Conservation (phyloP, 2,113 vertebrate species). For the Chionomys nivalis region DNA sequence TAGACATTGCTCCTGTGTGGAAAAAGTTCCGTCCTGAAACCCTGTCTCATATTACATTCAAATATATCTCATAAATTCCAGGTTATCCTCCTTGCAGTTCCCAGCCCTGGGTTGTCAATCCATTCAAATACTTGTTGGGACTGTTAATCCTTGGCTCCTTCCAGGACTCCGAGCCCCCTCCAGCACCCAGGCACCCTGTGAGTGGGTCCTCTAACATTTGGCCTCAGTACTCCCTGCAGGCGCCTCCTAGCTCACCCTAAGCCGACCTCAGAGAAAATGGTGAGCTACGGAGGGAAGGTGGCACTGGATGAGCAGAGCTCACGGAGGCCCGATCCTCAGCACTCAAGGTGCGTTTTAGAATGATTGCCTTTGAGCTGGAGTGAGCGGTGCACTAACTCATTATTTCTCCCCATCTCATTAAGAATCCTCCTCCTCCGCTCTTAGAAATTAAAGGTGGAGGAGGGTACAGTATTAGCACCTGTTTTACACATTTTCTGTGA, state of each 20-base stretch:
- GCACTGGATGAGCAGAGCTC: not conserved
- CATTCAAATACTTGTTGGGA: not conserved
- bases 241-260: not conserved
- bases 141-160: not conserved
- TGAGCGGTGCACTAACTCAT: not conserved
- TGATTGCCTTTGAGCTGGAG: not conserved
- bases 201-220: too few relatives aligned
- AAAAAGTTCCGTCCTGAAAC: not conserved
- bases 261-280: not conserved
- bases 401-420: not conserved
- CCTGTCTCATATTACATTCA: not conserved
- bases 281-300: not conserved
- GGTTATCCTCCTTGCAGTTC: not conserved
- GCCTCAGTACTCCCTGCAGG: not conserved
- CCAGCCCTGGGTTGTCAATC: not conserved
- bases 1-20: not conserved
- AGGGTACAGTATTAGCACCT: not conserved
- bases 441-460: not conserved
- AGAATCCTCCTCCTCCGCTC: not conserved
- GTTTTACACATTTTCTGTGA: not conserved
- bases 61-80: not conserved
- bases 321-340: not conserved
- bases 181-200: fast-evolving
- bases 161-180: not conserved
- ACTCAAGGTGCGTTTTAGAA: not conserved